Evolutionary conservation across 2,113 vertebrate genomes (phyloP).

Genomic region (Coregonus clupeaformis): DNA sequence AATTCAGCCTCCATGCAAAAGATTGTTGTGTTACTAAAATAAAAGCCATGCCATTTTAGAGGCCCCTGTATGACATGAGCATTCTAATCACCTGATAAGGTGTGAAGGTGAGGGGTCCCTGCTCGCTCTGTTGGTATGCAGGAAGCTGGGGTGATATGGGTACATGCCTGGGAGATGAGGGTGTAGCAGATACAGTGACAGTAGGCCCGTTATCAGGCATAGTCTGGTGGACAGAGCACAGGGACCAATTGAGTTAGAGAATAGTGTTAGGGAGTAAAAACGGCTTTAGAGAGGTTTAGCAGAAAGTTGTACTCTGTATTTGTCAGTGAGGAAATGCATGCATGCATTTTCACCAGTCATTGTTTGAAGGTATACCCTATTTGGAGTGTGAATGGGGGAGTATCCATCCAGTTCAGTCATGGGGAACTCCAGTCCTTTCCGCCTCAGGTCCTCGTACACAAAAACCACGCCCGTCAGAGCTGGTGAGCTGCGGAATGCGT

Average conservation of each 20-base stretch:
- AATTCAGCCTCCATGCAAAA: no score
- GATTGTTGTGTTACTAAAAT: no score
- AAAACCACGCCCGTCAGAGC: conserved; percentile 94
- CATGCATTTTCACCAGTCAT: not conserved
- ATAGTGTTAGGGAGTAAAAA: not conserved
- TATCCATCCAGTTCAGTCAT: conserved; percentile 87
- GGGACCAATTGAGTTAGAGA: no score
- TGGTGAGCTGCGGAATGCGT: conserved; percentile 95
- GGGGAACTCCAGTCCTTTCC: conserved; percentile 95
- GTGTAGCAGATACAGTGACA: conserved; percentile 43
- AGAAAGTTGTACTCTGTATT: not conserved
- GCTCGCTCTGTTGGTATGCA: conserved; percentile 54
- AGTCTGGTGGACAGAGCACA: conserved; percentile 64
- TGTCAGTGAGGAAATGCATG: not conserved
- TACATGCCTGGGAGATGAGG: conserved; percentile 60
- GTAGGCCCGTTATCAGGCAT: conserved; percentile 69
- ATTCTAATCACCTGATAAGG: conserved; percentile 82
- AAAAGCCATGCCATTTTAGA: not conserved
- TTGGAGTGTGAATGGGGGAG: conserved; percentile 82
- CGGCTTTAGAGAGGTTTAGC: not conserved
- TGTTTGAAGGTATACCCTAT: conserved; percentile 75
- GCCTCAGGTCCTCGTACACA: conserved; percentile 93
- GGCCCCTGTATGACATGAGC: not conserved
- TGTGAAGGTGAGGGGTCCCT: conserved; percentile 71
- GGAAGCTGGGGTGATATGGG: conserved; percentile 43